A percentile compares a stretch with the other conserved stretches of the same genome.
phyloP scores from a whole-genome alignment of 1,140 invertebrate species.

The Caenorhabditis latens region DNA sequence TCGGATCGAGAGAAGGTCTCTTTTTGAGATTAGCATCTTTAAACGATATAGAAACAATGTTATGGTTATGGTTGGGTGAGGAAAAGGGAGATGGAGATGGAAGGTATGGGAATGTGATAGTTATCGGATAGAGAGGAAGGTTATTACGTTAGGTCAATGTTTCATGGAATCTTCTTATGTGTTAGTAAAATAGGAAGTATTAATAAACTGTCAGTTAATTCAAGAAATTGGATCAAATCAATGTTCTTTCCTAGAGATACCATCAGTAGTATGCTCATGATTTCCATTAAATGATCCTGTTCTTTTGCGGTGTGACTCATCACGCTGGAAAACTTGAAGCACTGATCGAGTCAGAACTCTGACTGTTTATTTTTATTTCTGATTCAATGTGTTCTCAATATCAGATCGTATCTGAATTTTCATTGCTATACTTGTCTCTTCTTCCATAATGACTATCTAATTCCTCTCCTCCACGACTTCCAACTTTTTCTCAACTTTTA shows the following conservation, averaged over 20 bases:
- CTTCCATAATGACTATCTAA: neutral
- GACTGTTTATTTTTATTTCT: too few relatives aligned
- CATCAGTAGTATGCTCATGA: too few relatives aligned
- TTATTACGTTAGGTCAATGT: neutral
- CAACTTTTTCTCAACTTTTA: neutral
- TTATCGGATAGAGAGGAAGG: too few relatives aligned
- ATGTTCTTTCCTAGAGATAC: too few relatives aligned
- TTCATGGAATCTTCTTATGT: neutral
- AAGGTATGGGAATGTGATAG: neutral
- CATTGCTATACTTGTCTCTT: too few relatives aligned
- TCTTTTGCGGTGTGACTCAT: too few relatives aligned
- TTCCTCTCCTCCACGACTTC: neutral
- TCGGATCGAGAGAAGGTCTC: slow-evolving; percentile 6
- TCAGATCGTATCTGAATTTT: too few relatives aligned
- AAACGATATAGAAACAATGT: slow-evolving; percentile 30
- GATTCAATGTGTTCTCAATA: too few relatives aligned
- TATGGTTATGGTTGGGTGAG: slow-evolving; percentile 14
- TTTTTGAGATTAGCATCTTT: slow-evolving; percentile 53
- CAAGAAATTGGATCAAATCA: neutral
- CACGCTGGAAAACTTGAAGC: too few relatives aligned
- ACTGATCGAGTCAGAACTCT: too few relatives aligned
- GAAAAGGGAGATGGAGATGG: slow-evolving; percentile 14
- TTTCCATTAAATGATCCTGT: too few relatives aligned
- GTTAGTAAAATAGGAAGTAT: neutral
- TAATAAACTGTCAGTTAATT: neutral